Evolutionary conservation across 2,113 vertebrate species (phyloP), one percentile per base, ranked within the genome.

Genomic region (Onychostruthus taczanowskii): DNA sequence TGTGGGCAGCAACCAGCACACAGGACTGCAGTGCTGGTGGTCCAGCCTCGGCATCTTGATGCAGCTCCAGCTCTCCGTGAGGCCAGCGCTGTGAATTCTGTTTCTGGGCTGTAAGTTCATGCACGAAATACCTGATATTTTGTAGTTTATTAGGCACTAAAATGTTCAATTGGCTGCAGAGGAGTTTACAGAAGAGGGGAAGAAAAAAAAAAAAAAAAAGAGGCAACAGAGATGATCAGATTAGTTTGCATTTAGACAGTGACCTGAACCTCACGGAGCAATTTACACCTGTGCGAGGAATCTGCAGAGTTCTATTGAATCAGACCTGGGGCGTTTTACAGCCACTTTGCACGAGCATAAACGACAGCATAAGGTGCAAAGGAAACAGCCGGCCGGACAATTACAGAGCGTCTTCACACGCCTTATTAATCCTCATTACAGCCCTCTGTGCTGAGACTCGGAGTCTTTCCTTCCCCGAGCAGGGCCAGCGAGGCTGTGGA

Each of bases 391-490:
- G 78, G 95, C 43, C 88, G 49, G 95, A 93, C 96, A 96, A 96
- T 97, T 95, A 96, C 59, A 67, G 84, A 83, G 77, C 46, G 3
- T 97, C 95, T 97, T 96, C 86, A 68, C 94, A 97, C 66, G 91
- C 91, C 91, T 95, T 97, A 95, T 97, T 97, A 97, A 97, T 95
- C 86, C 95, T 96, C 95, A 97, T 97, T 97, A 97, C 30, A 92
- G 66, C 91, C 91, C 94, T 94, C 69, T 94, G 95, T 77, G 94
- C 95, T 67, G 88, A 90, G 85, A 12, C 88, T 84, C 83, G 1
- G 83, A 68, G 22, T 67, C 90, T 86, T 92, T 73, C 72, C 72
- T 80, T 96, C 55, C 49, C 37, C 3, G 5, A 12, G 27, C 50
- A 70, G 86, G 91, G 64, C 86, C 20, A 5, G 72, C 3, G 68